Conservation (phyloP, 2,113 vertebrate species). For the Xenopus laevis region DNA sequence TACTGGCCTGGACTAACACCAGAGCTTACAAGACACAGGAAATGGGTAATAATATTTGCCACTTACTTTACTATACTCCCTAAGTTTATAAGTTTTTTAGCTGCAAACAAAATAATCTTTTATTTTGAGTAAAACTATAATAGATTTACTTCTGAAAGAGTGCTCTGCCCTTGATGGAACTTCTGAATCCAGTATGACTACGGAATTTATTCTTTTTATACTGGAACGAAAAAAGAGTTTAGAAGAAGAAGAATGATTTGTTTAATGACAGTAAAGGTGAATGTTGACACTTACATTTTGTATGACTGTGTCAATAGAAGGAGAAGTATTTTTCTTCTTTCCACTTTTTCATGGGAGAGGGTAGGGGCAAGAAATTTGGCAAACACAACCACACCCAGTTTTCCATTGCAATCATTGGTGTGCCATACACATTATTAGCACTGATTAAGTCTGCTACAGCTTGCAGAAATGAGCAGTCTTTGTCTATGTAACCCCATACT, state of each 20-base stretch:
- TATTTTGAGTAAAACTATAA: conserved; percentile 1
- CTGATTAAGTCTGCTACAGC: no score
- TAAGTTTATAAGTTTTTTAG: conserved; percentile 5
- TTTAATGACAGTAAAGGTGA: not conserved
- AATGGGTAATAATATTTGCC: conserved; percentile 11
- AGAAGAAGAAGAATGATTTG: not conserved
- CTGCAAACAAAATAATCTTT: conserved; percentile 3
- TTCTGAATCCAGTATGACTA: not conserved
- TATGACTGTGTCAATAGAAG: no score
- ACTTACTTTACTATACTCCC: not conserved
- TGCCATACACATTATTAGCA: no score
- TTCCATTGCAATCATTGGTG: no score
- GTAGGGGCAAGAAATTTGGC: no score
- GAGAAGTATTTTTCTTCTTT: no score
- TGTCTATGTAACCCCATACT: no score
- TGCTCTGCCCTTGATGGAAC: conserved; percentile 1
- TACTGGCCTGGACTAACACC: not conserved
- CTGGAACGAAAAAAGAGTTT: not conserved
- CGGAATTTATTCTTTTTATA: not conserved
- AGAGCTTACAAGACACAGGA: not conserved
- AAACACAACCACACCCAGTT: no score
- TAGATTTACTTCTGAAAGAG: conserved; percentile 1
- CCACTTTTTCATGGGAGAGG: no score
- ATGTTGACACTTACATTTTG: not conserved
- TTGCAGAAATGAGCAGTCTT: no score